Evolutionary conservation across 2,113 vertebrate genomes (phyloP).

Genomic region (Poeciliopsis occidentalis): DNA sequence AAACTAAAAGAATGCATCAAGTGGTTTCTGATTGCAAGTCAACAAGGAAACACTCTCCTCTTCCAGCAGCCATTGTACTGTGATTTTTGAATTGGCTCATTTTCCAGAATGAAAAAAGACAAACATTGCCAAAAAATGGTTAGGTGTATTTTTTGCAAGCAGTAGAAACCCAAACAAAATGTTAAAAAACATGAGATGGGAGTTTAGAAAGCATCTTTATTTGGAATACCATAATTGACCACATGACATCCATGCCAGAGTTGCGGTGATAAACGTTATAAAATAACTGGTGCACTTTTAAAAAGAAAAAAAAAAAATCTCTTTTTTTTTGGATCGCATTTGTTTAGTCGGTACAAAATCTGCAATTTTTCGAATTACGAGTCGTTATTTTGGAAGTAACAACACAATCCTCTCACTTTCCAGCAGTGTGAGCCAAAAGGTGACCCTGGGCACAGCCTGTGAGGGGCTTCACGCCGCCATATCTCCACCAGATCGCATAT

Average conservation of each 20-base stretch:
- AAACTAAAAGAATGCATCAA: too few species aligned
- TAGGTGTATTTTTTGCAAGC: too few species aligned
- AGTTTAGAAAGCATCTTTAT: conserved; percentile 80
- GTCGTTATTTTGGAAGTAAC: conserved; percentile 41
- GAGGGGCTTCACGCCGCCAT: conserved; percentile 10
- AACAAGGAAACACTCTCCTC: too few species aligned
- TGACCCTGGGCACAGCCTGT: conserved; percentile 60
- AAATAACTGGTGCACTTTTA: conserved; percentile 36
- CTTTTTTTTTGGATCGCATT: conserved; percentile 32
- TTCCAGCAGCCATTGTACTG: too few species aligned
- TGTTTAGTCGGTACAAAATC: conserved; percentile 44
- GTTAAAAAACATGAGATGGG: conserved; percentile 1
- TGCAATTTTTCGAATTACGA: conserved; percentile 40
- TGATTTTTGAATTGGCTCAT: too few species aligned
- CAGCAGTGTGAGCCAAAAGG: conserved; percentile 80
- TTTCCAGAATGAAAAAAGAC: too few species aligned
- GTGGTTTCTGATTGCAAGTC: too few species aligned
- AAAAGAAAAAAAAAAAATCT: too few species aligned
- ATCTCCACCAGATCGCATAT: conserved; percentile 2
- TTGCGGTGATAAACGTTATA: conserved; percentile 62
- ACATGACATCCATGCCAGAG: conserved; percentile 69
- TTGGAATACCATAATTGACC: conserved; percentile 75
- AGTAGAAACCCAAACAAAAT: too few species aligned
- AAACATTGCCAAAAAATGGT: too few species aligned
- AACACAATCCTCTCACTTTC: conserved; percentile 79